Conservation (phyloP, 2,888 invertebrate genomes). For the Noctuana brunneofusca region DNA sequence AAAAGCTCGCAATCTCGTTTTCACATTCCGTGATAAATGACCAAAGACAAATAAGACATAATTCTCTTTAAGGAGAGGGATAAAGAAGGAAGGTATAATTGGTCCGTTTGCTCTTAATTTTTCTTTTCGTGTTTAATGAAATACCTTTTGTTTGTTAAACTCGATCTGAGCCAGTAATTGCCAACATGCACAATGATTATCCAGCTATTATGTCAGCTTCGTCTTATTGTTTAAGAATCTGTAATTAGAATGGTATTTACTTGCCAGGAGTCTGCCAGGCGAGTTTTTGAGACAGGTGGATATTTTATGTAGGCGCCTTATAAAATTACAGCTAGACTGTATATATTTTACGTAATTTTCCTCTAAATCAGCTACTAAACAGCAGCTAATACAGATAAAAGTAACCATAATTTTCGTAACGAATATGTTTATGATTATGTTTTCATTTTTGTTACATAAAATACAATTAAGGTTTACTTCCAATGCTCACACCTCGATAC, state of each 20-base stretch:
- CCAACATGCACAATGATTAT: slow-evolving; percentile 30
- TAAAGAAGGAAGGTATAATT: slow-evolving; percentile 22
- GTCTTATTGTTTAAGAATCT: slow-evolving; percentile 19
- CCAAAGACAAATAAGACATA: slow-evolving; percentile 29
- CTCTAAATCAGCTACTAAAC: too few relatives aligned
- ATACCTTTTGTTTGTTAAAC: slow-evolving; percentile 31
- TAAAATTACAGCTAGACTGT: not conserved
- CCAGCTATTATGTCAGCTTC: slow-evolving; percentile 33
- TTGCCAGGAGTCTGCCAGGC: slow-evolving; percentile 14
- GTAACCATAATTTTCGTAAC: too few relatives aligned
- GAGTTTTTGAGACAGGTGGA: slow-evolving; percentile 24
- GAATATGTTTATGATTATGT: too few relatives aligned
- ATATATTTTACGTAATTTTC: not conserved
- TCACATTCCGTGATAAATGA: slow-evolving; percentile 14
- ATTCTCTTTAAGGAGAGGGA: slow-evolving; percentile 22
- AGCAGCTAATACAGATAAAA: too few relatives aligned
- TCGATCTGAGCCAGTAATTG: slow-evolving; percentile 20
- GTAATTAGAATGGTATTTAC: slow-evolving; percentile 32
- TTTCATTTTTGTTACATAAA: too few relatives aligned
- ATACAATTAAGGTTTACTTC: too few relatives aligned
- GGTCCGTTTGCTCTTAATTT: slow-evolving; percentile 14
- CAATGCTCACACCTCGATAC: too few relatives aligned
- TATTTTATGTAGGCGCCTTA: slow-evolving; percentile 15
- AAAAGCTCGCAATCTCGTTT: slow-evolving; percentile 16
- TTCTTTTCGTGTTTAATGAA: slow-evolving; percentile 27